Evolutionary conservation across 2,113 vertebrate genomes (phyloP), one percentile per base, ranked within the genome.

Genomic region (Heteronetta atricapilla): DNA sequence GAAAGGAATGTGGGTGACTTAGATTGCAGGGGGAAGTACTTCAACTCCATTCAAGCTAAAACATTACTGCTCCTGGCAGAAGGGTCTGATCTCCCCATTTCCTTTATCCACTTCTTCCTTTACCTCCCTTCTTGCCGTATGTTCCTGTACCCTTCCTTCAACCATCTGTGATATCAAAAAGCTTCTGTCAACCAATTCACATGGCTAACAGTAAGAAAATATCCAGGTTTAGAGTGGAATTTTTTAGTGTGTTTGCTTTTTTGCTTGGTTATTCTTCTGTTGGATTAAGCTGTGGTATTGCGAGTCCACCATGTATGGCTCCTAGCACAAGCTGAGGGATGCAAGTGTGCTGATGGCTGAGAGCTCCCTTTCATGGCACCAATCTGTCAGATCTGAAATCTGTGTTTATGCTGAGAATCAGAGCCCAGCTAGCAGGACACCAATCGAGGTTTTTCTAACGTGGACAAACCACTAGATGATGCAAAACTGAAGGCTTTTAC

Each of bases 1-100:
- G 36, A 31, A 46, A 59, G 59, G 69, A 80, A n/a, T 0, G 0
- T 8, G 11, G 16, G 50, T 50, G 36, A 38, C 66, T 63, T 9
- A 19, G 36, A 50, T 77, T 42, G 3, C 2, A 22, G 21, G 36
- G 63, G 28, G 73, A 85, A 48, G 58, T 42, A 64, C 36, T 59
- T 69, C 76, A 59, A 1, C 34, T 82, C 70, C 82, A 42, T 59
- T 79, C 53, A 63, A 48, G 79, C 29, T 44, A 16, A 25, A 25
- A 29, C 67, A 17, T 79, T 40, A 7, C 34, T 58, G 60, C n/a
- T 87, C 18, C 36, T 33, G 52, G 13, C 50, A 52, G 22, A 73
- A 79, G 23, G 13, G 29, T 22, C 44, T 69, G 23, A n/a, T 28
- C 58, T 46, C 38, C 74, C 38, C 42, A 9, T 42, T 56, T 14